Evolutionary conservation across 2,113 vertebrate genomes (phyloP).

Genomic region (Ochotona princeps): DNA sequence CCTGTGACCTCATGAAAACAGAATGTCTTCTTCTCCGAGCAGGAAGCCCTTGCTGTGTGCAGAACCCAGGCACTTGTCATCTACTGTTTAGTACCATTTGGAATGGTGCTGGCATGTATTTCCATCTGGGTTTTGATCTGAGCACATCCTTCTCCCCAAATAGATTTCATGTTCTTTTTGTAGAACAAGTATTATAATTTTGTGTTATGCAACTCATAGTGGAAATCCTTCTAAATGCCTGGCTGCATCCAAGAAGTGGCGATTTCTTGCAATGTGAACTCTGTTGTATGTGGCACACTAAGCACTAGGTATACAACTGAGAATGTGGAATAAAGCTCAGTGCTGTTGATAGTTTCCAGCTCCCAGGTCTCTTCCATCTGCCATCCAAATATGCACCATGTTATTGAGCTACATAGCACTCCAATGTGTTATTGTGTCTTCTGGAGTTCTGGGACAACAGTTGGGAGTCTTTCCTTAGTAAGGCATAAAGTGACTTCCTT

Average conservation of each 20-base stretch:
- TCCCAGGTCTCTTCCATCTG: conserved; percentile 13
- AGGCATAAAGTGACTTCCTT: neutral
- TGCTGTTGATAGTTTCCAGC: neutral
- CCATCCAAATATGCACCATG: neutral
- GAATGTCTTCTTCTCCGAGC: conserved; percentile 5
- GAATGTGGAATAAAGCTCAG: conserved; percentile 19
- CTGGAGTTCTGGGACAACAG: neutral
- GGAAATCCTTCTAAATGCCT: conserved; percentile 16
- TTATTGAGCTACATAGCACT: neutral
- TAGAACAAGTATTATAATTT: conserved; percentile 19
- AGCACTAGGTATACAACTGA: neutral
- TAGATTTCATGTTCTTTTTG: conserved; percentile 31
- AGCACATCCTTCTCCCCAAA: conserved; percentile 31
- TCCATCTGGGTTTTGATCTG: conserved; percentile 23
- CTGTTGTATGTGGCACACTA: neutral
- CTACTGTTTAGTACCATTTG: neutral
- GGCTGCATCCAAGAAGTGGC: neutral
- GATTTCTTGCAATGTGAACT: neutral
- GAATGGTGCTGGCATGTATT: neutral
- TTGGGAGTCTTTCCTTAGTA: neutral
- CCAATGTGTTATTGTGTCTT: conserved; percentile 10
- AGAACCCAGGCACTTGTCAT: neutral
- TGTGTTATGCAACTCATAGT: neutral
- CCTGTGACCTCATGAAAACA: conserved; percentile 6
- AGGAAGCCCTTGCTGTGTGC: conserved; percentile 14